Conservation (phyloP, 2,113 vertebrate species). For the Salvator merianae region DNA sequence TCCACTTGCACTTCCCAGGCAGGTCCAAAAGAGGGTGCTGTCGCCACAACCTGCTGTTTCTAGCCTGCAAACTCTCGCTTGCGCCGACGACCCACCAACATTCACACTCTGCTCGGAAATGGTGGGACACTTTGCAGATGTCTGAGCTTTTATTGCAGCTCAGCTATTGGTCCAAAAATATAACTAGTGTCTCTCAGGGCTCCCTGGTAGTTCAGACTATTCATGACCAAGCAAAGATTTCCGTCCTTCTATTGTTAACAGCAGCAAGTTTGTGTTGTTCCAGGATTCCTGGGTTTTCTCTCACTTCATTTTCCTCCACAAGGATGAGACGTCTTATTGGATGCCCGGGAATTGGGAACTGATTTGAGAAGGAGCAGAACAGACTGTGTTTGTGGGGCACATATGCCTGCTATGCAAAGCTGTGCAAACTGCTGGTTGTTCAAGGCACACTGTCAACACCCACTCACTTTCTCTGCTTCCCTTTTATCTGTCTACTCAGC, state of each 20-base stretch:
- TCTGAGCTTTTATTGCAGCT: not conserved
- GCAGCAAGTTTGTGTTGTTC: not conserved
- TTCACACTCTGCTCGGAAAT: not conserved
- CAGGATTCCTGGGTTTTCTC: not conserved
- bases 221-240: not conserved
- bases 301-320: not conserved
- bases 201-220: not conserved
- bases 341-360: not conserved
- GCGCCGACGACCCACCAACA: not conserved
- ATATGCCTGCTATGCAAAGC: slow-evolving; percentile 1
- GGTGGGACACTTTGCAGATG: not conserved
- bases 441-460: not conserved
- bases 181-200: not conserved
- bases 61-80: not conserved
- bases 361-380: not conserved
- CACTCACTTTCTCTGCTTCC: not conserved
- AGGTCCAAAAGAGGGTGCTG: not conserved
- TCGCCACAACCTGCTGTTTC: not conserved
- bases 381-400: not conserved
- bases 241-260: not conserved
- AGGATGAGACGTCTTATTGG: not conserved
- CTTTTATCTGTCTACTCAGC: not conserved
- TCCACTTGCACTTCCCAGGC: not conserved
- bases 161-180: not conserved
- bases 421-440: not conserved